Evolutionary conservation across 2,888 invertebrate genomes (phyloP).

Genomic region (Noctua janthe): DNA sequence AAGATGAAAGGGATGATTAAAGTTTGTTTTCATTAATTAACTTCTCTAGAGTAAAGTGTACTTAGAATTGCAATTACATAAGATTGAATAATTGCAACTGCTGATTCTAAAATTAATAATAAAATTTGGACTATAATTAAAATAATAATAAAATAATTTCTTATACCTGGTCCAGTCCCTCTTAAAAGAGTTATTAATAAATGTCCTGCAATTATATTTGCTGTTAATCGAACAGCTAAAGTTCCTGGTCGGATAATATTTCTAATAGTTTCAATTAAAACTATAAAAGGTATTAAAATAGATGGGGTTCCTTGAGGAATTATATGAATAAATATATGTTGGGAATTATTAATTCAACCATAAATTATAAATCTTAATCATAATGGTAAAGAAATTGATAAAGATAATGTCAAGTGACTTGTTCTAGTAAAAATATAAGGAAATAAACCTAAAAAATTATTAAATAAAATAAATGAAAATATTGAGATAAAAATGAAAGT

Average conservation of each 20-base stretch:
- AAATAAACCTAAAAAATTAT: slow-evolving; percentile 93
- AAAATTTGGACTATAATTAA: slow-evolving; percentile 87
- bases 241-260: slow-evolving; percentile 93
- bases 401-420: slow-evolving; percentile 91
- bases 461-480: slow-evolving; percentile 91
- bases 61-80: slow-evolving; percentile 92
- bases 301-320: no score
- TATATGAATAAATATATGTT: no score
- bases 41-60: slow-evolving; percentile 93
- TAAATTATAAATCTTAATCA: slow-evolving; percentile 89
- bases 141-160: slow-evolving; percentile 75
- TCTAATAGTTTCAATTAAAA: slow-evolving; percentile 91
- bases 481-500: slow-evolving; percentile 90
- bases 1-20: slow-evolving; percentile 92
- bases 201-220: slow-evolving; percentile 95
- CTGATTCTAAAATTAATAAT: slow-evolving; percentile 90
- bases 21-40: slow-evolving; percentile 89
- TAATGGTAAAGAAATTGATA: slow-evolving; percentile 91
- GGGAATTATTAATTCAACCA: no score
- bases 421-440: slow-evolving; percentile 93
- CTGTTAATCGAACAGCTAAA: slow-evolving; percentile 92
- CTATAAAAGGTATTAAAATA: no score
- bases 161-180: slow-evolving; percentile 74
- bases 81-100: slow-evolving; percentile 92
- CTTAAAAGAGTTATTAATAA: slow-evolving; percentile 92